Conservation (phyloP, 1,140 invertebrate genomes). For the Pogonomyrmex californicus region DNA sequence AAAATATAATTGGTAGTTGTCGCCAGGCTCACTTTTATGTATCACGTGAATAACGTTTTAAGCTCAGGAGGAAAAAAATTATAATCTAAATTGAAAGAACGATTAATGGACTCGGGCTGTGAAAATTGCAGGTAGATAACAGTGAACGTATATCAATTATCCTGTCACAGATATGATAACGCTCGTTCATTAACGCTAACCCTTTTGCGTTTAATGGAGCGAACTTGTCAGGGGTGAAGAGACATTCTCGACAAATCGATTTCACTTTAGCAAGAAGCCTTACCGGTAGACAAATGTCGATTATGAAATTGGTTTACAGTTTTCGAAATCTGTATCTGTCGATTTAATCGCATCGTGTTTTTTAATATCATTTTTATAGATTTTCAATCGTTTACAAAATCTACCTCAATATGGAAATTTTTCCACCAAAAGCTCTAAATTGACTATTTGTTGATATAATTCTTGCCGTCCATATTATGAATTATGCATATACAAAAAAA, state of each 20-base stretch:
- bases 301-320: constrained; percentile 22
- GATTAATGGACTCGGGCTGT: constrained; percentile 30
- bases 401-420: background rate
- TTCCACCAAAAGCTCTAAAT: background rate
- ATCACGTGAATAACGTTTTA: constrained; percentile 20
- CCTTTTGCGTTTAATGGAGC: constrained; percentile 42
- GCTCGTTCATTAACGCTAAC: constrained; percentile 43
- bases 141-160: constrained; percentile 48
- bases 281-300: background rate
- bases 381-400: background rate
- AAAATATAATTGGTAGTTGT: constrained; percentile 40
- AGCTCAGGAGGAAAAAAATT: constrained; percentile 37
- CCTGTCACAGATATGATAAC: constrained; percentile 37
- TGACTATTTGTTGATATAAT: background rate
- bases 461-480: background rate
- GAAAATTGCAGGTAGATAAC: constrained; percentile 49
- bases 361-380: background rate
- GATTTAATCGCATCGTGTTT: background rate
- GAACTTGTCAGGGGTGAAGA: constrained; percentile 18
- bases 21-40: constrained; percentile 1
- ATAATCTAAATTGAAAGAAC: constrained; percentile 39
- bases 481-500: background rate
- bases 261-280: constrained; percentile 5
- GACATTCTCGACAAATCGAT: constrained; percentile 42
- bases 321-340: background rate